phyloP scores from a whole-genome alignment of 2,113 vertebrate species.

The Microtus pennsylvanicus region DNA sequence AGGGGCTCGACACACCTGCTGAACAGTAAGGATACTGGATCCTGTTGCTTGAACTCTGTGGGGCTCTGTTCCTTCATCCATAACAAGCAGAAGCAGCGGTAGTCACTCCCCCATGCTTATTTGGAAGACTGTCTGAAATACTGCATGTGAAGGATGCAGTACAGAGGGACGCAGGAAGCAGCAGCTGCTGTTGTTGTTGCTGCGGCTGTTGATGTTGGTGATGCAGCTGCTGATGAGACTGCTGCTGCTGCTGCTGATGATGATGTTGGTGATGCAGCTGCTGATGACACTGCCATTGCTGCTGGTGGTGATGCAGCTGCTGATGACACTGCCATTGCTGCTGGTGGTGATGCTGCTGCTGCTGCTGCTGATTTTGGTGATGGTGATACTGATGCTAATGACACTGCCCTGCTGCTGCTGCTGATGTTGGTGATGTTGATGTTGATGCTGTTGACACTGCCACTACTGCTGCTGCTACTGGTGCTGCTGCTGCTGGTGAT shows the following conservation, averaged over 20 bases:
- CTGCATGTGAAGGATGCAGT: not conserved
- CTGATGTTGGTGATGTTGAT: rapidly evolving
- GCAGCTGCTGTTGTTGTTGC: not conserved
- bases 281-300: too few species aligned
- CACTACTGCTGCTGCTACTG: too few species aligned
- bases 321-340: too few species aligned
- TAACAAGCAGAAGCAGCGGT: not conserved
- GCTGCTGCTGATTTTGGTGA: not conserved
- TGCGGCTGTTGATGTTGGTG: not conserved
- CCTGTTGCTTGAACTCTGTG: not conserved
- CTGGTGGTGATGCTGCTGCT: not conserved
- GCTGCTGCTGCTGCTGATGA: rapidly evolving
- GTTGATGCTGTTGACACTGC: too few species aligned
- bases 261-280: not conserved
- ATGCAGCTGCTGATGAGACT: too few species aligned
- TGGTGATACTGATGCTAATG: rapidly evolving
- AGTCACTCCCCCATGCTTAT: not conserved
- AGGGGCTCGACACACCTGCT: not conserved
- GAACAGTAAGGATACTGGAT: not conserved
- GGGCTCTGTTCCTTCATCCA: not conserved
- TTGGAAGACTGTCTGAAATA: not conserved
- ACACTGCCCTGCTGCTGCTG: too few species aligned
- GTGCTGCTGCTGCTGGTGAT: rapidly evolving
- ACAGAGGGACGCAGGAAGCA: not conserved
- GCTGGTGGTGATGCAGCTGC: too few species aligned